Percentiles rank a stretch among this genome's conserved stretches.
These are phyloP conservation scores for Pangasianodon hypophthalmus DNA, from an alignment of 2,113 vertebrate species.

Conservation along the genomic window DNA sequence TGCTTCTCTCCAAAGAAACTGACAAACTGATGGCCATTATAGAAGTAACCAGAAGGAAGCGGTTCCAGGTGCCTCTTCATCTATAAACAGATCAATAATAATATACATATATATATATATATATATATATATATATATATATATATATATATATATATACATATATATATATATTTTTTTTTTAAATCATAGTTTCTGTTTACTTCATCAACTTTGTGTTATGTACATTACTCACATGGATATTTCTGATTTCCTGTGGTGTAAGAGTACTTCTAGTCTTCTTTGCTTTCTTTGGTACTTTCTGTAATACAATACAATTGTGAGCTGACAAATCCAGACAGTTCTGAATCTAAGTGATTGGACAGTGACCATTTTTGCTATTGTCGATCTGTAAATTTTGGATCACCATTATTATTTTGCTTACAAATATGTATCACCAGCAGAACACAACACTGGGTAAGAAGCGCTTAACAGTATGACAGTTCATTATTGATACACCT, in stretches of 20 bases:
- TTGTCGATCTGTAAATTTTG: not conserved
- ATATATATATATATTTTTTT: too few relatives aligned
- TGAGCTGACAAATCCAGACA: slow-evolving; percentile 19
- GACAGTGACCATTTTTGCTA: not conserved
- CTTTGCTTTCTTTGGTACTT: slow-evolving; percentile 80
- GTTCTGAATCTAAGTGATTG: not conserved
- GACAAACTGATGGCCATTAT: slow-evolving; percentile 90
- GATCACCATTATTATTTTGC: not conserved
- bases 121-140: too few relatives aligned
- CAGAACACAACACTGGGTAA: not conserved
- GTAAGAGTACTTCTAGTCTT: slow-evolving; percentile 86
- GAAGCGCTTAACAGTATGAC: not conserved
- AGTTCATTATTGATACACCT: not conserved
- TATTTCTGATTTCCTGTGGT: slow-evolving; percentile 85
- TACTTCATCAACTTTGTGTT: not conserved
- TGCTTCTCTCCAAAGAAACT: slow-evolving; percentile 92
- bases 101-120: too few relatives aligned
- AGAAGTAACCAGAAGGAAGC: slow-evolving; percentile 89
- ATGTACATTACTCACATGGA: slow-evolving; percentile 81
- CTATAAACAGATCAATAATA: slow-evolving; percentile 64
- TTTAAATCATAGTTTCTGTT: not conserved
- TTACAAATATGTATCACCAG: not conserved
- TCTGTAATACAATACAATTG: slow-evolving; percentile 68
- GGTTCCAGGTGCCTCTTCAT: slow-evolving; percentile 85
- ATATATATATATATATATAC: not conserved